Conservation (phyloP, 2,888 invertebrate genomes). For the Hipparchia sbordonii region DNA sequence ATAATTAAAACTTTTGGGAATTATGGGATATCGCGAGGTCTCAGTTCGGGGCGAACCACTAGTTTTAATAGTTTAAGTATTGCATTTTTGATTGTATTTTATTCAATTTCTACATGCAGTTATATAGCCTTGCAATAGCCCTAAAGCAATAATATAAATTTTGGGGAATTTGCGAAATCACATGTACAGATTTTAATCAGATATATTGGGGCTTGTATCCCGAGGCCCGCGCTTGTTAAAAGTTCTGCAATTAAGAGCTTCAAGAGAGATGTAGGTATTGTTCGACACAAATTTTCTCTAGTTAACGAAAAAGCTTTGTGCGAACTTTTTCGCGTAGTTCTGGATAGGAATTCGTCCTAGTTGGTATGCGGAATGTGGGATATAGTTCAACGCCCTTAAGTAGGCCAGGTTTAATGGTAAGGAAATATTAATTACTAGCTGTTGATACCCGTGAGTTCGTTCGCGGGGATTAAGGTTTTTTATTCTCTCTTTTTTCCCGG, state of each 20-base stretch:
- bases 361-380: neutral
- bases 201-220: neutral
- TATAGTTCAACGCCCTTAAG: neutral
- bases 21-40: no score
- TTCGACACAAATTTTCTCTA: slow-evolving; percentile 19
- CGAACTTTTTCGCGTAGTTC: slow-evolving; percentile 19
- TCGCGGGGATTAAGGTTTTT: no score
- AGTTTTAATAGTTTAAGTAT: no score
- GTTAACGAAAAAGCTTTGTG: slow-evolving; percentile 19
- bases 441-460: no score
- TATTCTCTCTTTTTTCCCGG: no score
- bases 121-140: no score
- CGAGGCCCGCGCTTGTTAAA: slow-evolving; percentile 15
- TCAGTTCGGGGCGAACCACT: no score
- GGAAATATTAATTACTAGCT: no score
- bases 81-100: no score
- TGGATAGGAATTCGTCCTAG: slow-evolving; percentile 7
- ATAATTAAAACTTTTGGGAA: no score
- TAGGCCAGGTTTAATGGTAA: neutral
- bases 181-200: slow-evolving; percentile 10
- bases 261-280: slow-evolving; percentile 10
- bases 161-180: neutral
- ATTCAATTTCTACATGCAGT: no score
- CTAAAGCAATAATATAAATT: neutral
- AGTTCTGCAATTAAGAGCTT: slow-evolving; percentile 21